Evolutionary conservation across 1,140 invertebrate species (phyloP), one percentile per base, ranked within the genome.

Genomic region (Drosophila navojoa): DNA sequence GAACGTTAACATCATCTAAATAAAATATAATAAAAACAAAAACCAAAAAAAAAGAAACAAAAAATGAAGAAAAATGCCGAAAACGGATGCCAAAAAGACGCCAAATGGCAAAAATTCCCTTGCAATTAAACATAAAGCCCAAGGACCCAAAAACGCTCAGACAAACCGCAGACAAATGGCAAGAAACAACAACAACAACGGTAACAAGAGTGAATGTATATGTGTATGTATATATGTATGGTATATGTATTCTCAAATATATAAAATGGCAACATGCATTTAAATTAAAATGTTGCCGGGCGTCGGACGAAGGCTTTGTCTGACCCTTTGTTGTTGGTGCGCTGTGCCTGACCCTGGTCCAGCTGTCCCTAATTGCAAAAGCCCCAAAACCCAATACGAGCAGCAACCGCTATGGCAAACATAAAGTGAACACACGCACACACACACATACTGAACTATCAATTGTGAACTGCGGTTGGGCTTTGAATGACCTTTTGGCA

Each of bases 81-180:
- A 38, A 71, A 71, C 61, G 61, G 64, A 68, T 60, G 35, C 64
- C 55, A 32, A 68, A 11, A 64, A 38, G 54, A 53, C 63, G 62
- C 16, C 45, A 66, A 66, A 71, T 67, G 53, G 45, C 60, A 66
- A 71, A 38, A 71, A 66, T 66, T 71, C 63, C 64, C 53, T 55
- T 73, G 63, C 71, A 73, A 73, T 73, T 73, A 73, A 73, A 69
- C 71, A 73, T 47, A 73, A 64, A 63, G 54, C n/a, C 40, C 40
- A 4, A 38, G 22, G 40, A 58, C 59, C 32, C 50, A 40, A 61
- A 67, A 61, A 25, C 35, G 42, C 71, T 68, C 71, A 73, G 71
- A 73, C 71, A 73, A 73, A 55, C 71, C 71, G 71, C 71, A 73
- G 71, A 73, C 71, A 68, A 69, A 72, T 72, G 49, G 62, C 62